phyloP scores from a whole-genome alignment of 2,888 invertebrate species.

The Meandrusa payeni region DNA sequence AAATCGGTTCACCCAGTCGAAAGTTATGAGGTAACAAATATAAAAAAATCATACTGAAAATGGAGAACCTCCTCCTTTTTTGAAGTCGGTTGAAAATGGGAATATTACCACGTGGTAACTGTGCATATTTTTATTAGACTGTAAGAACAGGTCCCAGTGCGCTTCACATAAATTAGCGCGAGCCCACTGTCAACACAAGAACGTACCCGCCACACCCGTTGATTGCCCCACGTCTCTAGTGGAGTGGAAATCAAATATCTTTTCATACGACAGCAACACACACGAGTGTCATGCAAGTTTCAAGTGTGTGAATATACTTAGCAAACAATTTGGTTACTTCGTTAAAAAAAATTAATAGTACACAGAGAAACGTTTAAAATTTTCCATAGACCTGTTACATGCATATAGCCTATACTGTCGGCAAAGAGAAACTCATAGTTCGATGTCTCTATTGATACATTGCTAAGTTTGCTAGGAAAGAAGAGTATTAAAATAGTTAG shows the following conservation, averaged over 20 bases:
- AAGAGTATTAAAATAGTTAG: slow-evolving; percentile 7
- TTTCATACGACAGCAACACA: slow-evolving; percentile 30
- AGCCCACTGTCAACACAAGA: slow-evolving; percentile 17
- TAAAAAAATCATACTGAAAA: too few species aligned
- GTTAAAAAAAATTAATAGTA: slow-evolving; percentile 30
- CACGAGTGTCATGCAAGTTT: slow-evolving; percentile 32
- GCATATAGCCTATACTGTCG: background rate
- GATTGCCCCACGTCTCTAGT: slow-evolving; percentile 30
- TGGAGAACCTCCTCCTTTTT: too few species aligned
- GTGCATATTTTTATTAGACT: background rate
- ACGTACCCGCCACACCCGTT: slow-evolving; percentile 29
- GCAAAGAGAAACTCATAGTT: slow-evolving; percentile 1
- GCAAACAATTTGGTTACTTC: slow-evolving; percentile 35
- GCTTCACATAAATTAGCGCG: slow-evolving; percentile 7
- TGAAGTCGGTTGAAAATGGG: too few species aligned
- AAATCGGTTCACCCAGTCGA: too few species aligned
- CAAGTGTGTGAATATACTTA: slow-evolving; percentile 22
- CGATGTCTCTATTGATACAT: slow-evolving; percentile 9
- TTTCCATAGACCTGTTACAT: too few species aligned
- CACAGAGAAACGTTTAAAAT: background rate
- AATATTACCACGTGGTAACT: background rate
- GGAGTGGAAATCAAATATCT: slow-evolving; percentile 36
- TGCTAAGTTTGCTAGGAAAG: slow-evolving; percentile 1
- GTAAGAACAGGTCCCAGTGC: background rate
- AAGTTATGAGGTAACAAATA: too few species aligned